Base-by-base conservation (phyloP, 2,888 invertebrate species). In the Cryptosula pallasiana region DNA sequence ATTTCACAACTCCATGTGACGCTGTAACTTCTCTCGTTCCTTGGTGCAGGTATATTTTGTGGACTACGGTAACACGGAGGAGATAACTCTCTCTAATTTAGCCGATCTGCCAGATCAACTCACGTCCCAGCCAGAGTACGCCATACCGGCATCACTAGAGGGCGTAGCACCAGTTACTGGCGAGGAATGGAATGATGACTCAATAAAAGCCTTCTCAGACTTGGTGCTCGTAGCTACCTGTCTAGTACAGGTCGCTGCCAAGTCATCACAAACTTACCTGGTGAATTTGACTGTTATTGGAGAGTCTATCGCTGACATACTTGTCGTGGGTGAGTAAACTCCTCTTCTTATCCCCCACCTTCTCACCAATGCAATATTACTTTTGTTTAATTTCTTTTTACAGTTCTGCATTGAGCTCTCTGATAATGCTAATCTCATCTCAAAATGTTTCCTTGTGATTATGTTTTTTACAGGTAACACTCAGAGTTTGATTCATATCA, bases 1-100 rank as follows among this genome's bases (percentile, higher is more conserved):
- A n/a, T n/a, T n/a, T n/a, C n/a, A n/a, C n/a, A n/a, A n/a, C n/a
- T n/a, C n/a, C n/a, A n/a, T n/a, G n/a, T n/a, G n/a, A n/a, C n/a
- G n/a, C n/a, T n/a, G n/a, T n/a, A n/a, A n/a, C n/a, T n/a, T n/a
- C n/a, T n/a, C n/a, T n/a, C n/a, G n/a, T n/a, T n/a, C n/a, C n/a
- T n/a, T n/a, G n/a, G n/a, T 45, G 20, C 45, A 63, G 63, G 27
- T 63, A 34, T 32, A 32, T 9, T 73, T 69, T 57, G 54, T 73
- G 35, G 73, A 73, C 70, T 72, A 69, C 72, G 73, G 73, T 35
- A 70, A 69, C 35, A 45, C 45, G 27, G 70, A 72, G 0, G 34
- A n/a, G 29, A 70, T 73, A 29, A 55, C 34, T 35, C 35, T 54
- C 36, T 25, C 13, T 16, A 71, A n/a, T 20, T 2, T 45, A n/a